Conservation (phyloP, 2,888 invertebrate genomes). For the Nemoura dubitans region DNA sequence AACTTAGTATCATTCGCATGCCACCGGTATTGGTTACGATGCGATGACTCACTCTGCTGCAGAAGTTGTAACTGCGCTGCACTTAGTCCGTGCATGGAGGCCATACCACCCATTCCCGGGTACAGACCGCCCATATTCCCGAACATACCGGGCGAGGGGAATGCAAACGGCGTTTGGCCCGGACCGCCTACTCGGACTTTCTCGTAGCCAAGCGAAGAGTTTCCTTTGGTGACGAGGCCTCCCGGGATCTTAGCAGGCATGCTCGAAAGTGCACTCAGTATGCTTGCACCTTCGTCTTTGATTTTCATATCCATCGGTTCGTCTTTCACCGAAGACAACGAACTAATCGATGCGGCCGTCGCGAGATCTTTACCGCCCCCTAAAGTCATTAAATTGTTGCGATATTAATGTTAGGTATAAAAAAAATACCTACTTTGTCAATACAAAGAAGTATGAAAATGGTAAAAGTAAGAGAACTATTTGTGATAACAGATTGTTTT, state of each 20-base stretch:
- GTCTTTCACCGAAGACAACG: constrained; percentile 47
- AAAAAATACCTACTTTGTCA: neutral
- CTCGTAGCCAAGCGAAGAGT: constrained; percentile 64
- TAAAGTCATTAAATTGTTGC: constrained; percentile 56
- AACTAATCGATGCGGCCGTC: constrained; percentile 64
- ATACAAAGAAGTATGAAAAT: neutral
- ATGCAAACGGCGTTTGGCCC: constrained; percentile 48
- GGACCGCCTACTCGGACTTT: constrained; percentile 64
- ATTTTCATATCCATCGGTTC: constrained; percentile 64
- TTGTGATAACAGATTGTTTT: too few species aligned
- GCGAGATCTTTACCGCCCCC: constrained; percentile 89
- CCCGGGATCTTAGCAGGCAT: constrained; percentile 59
- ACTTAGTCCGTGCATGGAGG: constrained; percentile 66
- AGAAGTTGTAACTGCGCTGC: constrained; percentile 75
- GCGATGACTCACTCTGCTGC: constrained; percentile 80
- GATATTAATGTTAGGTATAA: constrained; percentile 37
- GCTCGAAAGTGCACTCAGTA: constrained; percentile 29
- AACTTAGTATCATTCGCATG: neutral
- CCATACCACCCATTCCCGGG: constrained; percentile 51
- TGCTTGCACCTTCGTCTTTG: constrained; percentile 63
- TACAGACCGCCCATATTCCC: constrained; percentile 45
- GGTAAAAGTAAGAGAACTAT: neutral
- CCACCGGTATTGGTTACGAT: neutral
- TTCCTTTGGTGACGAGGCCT: constrained; percentile 63
- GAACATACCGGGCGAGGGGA: constrained; percentile 47